Evolutionary conservation across 2,113 vertebrate species (phyloP).

Genomic region (Microcebus lehilahytsara): DNA sequence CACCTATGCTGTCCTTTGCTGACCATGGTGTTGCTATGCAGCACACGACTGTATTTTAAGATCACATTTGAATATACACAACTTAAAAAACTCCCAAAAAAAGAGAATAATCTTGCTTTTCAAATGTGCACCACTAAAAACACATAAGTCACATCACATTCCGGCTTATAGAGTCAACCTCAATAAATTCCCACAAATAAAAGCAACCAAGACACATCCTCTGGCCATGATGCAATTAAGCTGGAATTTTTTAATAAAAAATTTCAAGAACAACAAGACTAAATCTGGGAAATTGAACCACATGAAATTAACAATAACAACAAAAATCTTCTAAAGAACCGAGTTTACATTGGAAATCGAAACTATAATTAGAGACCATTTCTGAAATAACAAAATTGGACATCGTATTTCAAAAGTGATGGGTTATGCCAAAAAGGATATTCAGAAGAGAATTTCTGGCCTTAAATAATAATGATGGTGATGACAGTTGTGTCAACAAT

Average conservation of each 20-base stretch:
- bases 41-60: neutral
- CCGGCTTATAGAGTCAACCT: neutral
- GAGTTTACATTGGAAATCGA: neutral
- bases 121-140: neutral
- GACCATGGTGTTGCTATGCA: neutral
- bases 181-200: neutral
- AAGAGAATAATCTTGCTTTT: neutral
- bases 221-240: neutral
- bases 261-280: neutral
- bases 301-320: neutral
- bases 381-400: neutral
- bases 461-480: neutral
- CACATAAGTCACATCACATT: neutral
- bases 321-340: neutral
- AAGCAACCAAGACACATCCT: slow-evolving; percentile 26
- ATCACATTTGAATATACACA: neutral
- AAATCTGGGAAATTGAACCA: neutral
- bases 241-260: slow-evolving; percentile 54
- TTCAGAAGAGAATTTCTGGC: neutral
- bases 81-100: neutral
- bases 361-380: neutral
- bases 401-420: neutral
- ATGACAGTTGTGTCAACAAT: accelerated
- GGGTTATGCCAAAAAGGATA: neutral
- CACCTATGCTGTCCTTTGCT: no score